Percentiles rank a stretch among this genome's conserved stretches.
These are phyloP conservation scores for Hylaea fasciaria DNA, from an alignment of 2,888 invertebrate genomes.

Conservation along the genomic window DNA sequence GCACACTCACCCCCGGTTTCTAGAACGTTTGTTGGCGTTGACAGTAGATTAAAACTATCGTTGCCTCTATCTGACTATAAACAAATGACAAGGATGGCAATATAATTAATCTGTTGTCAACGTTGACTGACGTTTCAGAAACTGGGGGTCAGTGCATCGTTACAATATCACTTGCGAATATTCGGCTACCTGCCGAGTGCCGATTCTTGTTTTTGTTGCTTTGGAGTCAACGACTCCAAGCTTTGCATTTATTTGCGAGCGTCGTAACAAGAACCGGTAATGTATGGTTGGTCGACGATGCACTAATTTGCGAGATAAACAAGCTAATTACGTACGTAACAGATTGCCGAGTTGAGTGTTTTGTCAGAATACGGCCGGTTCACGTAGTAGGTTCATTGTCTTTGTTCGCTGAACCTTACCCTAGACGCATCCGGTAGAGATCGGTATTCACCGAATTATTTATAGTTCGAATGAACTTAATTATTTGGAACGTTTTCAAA, in stretches of 20 bases:
- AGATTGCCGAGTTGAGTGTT: conserved; percentile 13
- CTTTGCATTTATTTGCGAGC: conserved; percentile 12
- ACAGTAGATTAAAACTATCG: too few species aligned
- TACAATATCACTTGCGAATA: conserved; percentile 3
- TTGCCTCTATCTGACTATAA: too few species aligned
- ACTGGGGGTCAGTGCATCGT: too few species aligned
- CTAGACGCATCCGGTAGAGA: conserved; percentile 12
- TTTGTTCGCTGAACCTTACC: conserved; percentile 21
- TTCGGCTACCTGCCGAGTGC: conserved; percentile 19
- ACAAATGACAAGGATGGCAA: too few species aligned
- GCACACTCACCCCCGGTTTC: too few species aligned
- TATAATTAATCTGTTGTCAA: too few species aligned
- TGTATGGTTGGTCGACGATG: conserved; percentile 5
- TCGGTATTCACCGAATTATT: too few species aligned
- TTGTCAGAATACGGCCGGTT: conserved; percentile 9
- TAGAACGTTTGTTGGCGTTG: too few species aligned
- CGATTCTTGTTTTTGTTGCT: conserved; percentile 5
- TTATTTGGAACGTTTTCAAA: not conserved
- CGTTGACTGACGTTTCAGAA: too few species aligned
- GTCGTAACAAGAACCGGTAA: conserved; percentile 10
- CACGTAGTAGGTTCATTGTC: conserved; percentile 12
- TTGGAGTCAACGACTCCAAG: conserved; percentile 18
- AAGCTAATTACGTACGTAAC: conserved; percentile 17
- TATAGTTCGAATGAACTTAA: conserved; percentile 11
- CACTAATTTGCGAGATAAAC: conserved; percentile 25